Evolutionary conservation across 2,113 vertebrate species (phyloP), one percentile per base, ranked within the genome.

Genomic region (Syngnathus scovelli): DNA sequence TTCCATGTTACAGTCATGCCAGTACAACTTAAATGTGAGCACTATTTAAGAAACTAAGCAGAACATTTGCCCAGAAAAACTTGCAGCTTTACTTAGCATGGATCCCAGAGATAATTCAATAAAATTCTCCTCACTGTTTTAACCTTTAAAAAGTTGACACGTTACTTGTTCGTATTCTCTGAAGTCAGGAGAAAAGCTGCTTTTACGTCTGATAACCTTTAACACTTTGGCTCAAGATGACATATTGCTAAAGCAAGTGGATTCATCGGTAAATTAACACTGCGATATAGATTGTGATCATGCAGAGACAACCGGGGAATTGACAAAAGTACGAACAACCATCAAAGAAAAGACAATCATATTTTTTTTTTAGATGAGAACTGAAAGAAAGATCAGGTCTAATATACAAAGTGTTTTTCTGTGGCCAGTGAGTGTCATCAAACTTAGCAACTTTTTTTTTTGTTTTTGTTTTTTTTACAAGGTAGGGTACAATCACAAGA

Each of bases 41-140:
- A 37, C 66, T 11, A 18, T 67, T 15, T 43, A 43, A 70, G 7
- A 41, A 65, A 60, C 54, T 15, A 56, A 33, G 54, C 23, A 16
- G 23, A 52, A 56, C 54, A 56, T 56, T 33, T 56, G 54, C 54
- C 16, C 54, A 64, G 41, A 65, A 65, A 69, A 27, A 49, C n/a
- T 10, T 19, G 49, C 49, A 52, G 49, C 49, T 8, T 21, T 21
- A 52, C 9, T 52, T 52, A 21, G 27, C 49, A 52, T 19, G 19
- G 49, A 52, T n/a, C 19, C 19, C n/a, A 52, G 49, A 4, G 49
- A 52, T 10, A n/a, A 7, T 9, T 4, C n/a, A 52, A 52, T 52
- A 52, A 52, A 52, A 52, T 52, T 52, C 1, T 21, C 19, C 4
- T 21, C n/a, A 9, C 19, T n/a, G 49, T 19, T 51, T 51, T 51